Base-by-base conservation (phyloP, 1,140 invertebrate genomes). In the Formica exsecta region DNA sequence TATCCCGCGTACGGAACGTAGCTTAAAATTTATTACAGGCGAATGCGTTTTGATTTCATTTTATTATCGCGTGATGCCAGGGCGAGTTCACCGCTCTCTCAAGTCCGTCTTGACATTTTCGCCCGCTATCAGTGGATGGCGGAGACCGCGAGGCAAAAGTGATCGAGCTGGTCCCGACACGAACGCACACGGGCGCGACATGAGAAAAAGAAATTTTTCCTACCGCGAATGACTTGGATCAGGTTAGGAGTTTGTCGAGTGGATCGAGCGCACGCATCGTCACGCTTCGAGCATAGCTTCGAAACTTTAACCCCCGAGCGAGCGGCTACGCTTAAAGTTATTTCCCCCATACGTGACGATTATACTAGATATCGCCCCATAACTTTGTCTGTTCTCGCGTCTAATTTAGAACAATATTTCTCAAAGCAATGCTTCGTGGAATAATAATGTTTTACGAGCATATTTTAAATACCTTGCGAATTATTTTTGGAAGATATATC, bases 271-370 rank as follows among this genome's bases (percentile, higher is more conserved):
- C 32, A 80, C 77, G 77, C 77, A 70, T 80, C 77, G 77, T 80
- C 76, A 80, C 76, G 76, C 76, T 68, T 68, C 76, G 22, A 22
- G 62, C 48, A 57, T 70, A 80, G 76, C 77, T 80, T 80, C 65
- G 77, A 80, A 80, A 80, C 77, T 80, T 57, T 19, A 54, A 59
- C 61, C 22, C 51, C 22, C 22, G 41, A 48, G 59, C 54, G 74
- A 41, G 25, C 38, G 48, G 22, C 32, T 41, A 41, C 38, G 64
- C 48, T 80, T 70, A 57, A 57, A 80, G 22, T 80, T 80, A 68
- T 80, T 70, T 70, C 16, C 22, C 32, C 32, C 9, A 70, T 70
- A 70, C 48, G 48, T 59, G 77, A 70, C 51, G 38, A 70, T 80
- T 80, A 70, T 80, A 70, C 36, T 9, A 80, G 77, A 70, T 80